These are phyloP conservation scores for Saccostrea echinata DNA, from an alignment of 1,140 invertebrate species.

Conservation along the genomic window DNA sequence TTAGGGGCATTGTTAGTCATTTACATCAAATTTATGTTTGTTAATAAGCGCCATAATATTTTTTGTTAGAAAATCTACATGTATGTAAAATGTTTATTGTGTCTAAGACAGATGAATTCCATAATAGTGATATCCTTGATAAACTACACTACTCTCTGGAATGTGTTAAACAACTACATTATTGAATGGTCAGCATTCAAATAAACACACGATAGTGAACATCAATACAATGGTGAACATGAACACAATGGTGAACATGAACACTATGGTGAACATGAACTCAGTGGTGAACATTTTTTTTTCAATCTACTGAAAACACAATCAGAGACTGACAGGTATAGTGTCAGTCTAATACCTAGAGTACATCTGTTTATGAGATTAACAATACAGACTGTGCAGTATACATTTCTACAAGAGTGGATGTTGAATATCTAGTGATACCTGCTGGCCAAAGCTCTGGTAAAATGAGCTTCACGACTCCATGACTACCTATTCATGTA, in stretches of 20 bases:
- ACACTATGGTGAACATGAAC: too few relatives aligned
- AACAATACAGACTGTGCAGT: not conserved
- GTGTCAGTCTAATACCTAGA: not conserved
- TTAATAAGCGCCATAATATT: not conserved
- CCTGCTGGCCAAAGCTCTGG: conserved; percentile 52
- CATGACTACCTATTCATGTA: conserved; percentile 9
- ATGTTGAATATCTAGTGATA: conserved; percentile 26
- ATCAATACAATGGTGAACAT: too few relatives aligned
- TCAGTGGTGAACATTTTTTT: too few relatives aligned
- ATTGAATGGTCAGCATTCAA: too few relatives aligned
- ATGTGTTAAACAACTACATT: too few relatives aligned
- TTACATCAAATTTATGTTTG: not conserved
- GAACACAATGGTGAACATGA: too few relatives aligned
- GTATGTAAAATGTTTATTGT: not conserved
- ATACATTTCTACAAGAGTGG: conserved; percentile 5
- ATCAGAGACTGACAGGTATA: too few relatives aligned
- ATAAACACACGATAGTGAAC: too few relatives aligned
- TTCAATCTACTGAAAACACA: too few relatives aligned
- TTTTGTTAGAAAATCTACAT: not conserved
- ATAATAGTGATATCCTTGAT: not conserved
- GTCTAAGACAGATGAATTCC: not conserved
- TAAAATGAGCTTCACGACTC: conserved; percentile 52
- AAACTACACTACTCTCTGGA: not conserved
- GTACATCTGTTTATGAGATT: not conserved
- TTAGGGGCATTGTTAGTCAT: not conserved